Percentiles rank a stretch among this genome's conserved stretches.
These are phyloP conservation scores for Bombyx huttoni DNA, from an alignment of 2,888 invertebrate genomes.

Conservation along the genomic window DNA sequence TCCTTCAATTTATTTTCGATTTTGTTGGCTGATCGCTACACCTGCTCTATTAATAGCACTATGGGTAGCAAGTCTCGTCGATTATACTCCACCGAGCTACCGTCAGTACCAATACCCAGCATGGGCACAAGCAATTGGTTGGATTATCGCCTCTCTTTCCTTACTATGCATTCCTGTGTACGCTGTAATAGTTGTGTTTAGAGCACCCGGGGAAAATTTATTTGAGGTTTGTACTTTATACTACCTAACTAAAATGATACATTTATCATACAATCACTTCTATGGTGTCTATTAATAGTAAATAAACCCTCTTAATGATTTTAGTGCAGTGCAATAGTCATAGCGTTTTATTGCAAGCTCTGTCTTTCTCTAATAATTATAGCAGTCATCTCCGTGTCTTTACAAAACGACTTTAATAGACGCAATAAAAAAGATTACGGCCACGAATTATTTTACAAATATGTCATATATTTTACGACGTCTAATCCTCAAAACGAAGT, in stretches of 20 bases:
- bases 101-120: slow-evolving; percentile 86
- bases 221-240: slow-evolving; percentile 84
- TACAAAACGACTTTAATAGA: not conserved
- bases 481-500: not conserved
- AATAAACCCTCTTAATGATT: too few species aligned
- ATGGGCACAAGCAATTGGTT: slow-evolving; percentile 90
- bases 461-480: not conserved
- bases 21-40: slow-evolving; percentile 88
- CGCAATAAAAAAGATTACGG: not conserved
- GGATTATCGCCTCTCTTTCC: slow-evolving; percentile 87
- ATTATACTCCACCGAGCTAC: slow-evolving; percentile 89
- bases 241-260: too few species aligned
- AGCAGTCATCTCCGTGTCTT: too few species aligned
- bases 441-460: not conserved
- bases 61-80: slow-evolving; percentile 90
- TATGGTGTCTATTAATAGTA: slow-evolving; percentile 7
- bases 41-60: slow-evolving; percentile 87
- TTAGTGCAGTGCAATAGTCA: not conserved
- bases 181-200: slow-evolving; percentile 79
- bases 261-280: too few species aligned
- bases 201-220: slow-evolving; percentile 79
- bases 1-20: slow-evolving; percentile 85
- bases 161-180: slow-evolving; percentile 89
- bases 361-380: not conserved
- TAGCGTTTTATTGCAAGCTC: not conserved